These are phyloP conservation scores for Neotoxoptera formosana DNA, from an alignment of 1,140 invertebrate genomes.

Conservation along the genomic window DNA sequence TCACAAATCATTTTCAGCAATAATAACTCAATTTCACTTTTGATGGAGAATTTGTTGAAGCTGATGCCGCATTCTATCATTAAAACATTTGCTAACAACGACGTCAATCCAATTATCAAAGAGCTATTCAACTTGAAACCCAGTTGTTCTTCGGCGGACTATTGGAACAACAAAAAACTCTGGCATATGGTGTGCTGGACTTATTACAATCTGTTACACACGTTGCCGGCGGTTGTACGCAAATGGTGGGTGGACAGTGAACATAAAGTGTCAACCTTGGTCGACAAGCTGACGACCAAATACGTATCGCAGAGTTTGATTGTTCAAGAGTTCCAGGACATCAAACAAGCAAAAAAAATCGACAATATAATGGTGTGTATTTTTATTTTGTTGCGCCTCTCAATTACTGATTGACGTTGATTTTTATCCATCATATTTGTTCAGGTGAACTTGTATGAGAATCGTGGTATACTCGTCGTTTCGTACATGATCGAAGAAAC, in stretches of 20 bases:
- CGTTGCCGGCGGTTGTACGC: conserved; percentile 79
- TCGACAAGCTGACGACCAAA: conserved; percentile 78
- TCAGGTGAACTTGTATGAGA: conserved; percentile 34
- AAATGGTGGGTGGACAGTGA: conserved; percentile 80
- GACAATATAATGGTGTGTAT: conserved; percentile 75
- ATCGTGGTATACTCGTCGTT: conserved; percentile 68
- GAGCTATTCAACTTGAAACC: conserved; percentile 60
- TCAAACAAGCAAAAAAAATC: conserved; percentile 67
- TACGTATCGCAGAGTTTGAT: conserved; percentile 78
- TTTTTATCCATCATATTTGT: neutral
- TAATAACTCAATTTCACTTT: conserved; percentile 60
- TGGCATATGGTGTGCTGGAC: conserved; percentile 74
- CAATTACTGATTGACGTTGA: neutral
- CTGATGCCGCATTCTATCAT: conserved; percentile 59
- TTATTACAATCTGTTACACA: conserved; percentile 71
- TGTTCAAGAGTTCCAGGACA: conserved; percentile 73
- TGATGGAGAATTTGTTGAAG: conserved; percentile 57
- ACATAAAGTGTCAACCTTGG: conserved; percentile 71
- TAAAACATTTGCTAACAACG: conserved; percentile 52
- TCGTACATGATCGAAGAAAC: conserved; percentile 83
- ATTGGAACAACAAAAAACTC: conserved; percentile 65
- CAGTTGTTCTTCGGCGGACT: neutral
- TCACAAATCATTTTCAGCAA: conserved; percentile 56
- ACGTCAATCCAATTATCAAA: conserved; percentile 61
- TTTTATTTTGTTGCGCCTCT: neutral